A percentile compares a stretch with the other conserved stretches of the same genome.
phyloP scores from a whole-genome alignment of 2,113 vertebrate genomes.

The Chloropsis hardwickii region DNA sequence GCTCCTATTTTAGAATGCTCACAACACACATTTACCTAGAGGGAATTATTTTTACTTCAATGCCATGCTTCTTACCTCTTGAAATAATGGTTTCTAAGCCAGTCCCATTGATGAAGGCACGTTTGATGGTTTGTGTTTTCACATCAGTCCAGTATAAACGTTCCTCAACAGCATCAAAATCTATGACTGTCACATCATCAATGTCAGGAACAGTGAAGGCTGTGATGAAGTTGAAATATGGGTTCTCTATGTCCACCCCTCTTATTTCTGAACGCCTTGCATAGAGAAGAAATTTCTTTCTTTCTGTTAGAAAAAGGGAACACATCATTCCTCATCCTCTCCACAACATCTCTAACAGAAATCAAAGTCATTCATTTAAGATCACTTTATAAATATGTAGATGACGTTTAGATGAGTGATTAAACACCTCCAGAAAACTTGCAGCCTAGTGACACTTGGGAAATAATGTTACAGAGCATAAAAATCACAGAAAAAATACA shows the following conservation, averaged over 20 bases:
- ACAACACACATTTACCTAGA: neutral
- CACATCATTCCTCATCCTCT: neutral
- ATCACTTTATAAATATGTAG: neutral
- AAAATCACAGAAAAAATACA: neutral
- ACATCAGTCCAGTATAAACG: constrained; percentile 97
- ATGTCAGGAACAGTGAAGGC: constrained; percentile 95
- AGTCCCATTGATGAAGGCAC: constrained; percentile 95
- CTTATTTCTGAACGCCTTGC: constrained; percentile 93
- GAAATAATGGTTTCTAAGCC: constrained; percentile 93
- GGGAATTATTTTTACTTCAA: neutral
- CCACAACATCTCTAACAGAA: neutral
- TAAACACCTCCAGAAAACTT: neutral
- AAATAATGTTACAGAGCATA: neutral
- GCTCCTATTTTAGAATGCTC: neutral
- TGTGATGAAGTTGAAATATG: constrained; percentile 97
- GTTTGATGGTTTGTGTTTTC: constrained; percentile 95
- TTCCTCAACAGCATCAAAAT: constrained; percentile 91
- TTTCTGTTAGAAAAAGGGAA: constrained; percentile 73
- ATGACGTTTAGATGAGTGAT: neutral
- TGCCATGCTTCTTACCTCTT: constrained; percentile 77
- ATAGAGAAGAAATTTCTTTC: constrained; percentile 93
- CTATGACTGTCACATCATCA: constrained; percentile 95
- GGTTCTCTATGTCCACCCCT: constrained; percentile 95
- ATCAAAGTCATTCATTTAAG: neutral
- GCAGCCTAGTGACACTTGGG: neutral